A percentile compares a stretch with the other conserved stretches of the same genome.
Conservation (phyloP, 2,888 invertebrate genomes). For the Drosophila villosipedis region DNA sequence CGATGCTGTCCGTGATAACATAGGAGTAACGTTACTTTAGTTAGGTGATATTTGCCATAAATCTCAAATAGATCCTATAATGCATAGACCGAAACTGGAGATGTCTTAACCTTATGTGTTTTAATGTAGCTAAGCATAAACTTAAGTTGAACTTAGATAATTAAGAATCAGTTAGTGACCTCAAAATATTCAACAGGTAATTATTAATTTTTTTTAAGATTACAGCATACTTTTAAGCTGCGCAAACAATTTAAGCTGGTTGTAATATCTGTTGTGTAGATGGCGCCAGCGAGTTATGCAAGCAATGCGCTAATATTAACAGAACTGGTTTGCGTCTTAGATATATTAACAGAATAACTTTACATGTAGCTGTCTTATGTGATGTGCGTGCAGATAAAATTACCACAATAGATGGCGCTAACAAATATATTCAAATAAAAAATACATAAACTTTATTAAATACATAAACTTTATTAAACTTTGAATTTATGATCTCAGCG, state of each 20-base stretch:
- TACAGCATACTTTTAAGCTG: constrained; percentile 35
- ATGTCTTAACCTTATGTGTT: neutral
- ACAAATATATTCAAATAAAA: neutral
- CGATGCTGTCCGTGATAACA: neutral
- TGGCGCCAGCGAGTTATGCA: constrained; percentile 26
- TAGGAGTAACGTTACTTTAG: neutral
- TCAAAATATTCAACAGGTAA: neutral
- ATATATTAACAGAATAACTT: neutral
- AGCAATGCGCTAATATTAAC: constrained; percentile 5
- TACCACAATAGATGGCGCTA: constrained; percentile 42
- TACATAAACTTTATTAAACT: neutral
- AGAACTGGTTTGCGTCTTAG: constrained; percentile 31
- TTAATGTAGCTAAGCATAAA: neutral
- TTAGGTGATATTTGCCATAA: neutral
- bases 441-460: neutral
- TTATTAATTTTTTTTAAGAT: neutral
- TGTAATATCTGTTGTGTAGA: neutral
- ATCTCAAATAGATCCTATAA: neutral
- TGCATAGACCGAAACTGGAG: neutral
- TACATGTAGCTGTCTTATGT: neutral
- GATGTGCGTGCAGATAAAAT: neutral
- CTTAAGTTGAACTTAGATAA: neutral
- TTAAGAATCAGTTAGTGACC: neutral
- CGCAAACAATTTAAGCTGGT: constrained; percentile 25
- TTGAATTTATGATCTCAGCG: neutral